A percentile compares a stretch with the other conserved stretches of the same genome.
phyloP scores from a whole-genome alignment of 1,140 invertebrate species.

The Rhopalosiphum maidis region DNA sequence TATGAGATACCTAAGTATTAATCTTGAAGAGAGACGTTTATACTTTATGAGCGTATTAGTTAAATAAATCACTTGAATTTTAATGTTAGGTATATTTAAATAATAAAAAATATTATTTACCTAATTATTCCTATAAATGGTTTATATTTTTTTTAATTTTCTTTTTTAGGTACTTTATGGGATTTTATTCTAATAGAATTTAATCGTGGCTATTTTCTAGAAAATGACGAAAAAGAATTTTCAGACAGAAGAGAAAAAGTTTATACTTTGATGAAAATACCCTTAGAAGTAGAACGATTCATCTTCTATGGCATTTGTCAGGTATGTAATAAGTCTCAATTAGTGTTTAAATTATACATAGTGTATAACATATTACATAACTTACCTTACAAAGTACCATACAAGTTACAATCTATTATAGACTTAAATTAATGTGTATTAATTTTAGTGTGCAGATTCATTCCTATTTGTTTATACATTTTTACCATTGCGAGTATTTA shows the following conservation, averaged over 20 bases:
- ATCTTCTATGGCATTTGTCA: constrained; percentile 96
- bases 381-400: not conserved
- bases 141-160: not conserved
- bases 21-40: too few species aligned
- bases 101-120: too few species aligned
- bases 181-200: constrained; percentile 87
- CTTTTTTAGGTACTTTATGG: constrained; percentile 65
- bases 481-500: constrained; percentile 87
- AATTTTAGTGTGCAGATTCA: constrained; percentile 87
- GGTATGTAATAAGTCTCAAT: constrained; percentile 61
- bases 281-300: constrained; percentile 90
- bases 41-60: too few species aligned
- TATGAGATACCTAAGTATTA: too few species aligned
- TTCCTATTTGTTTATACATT: constrained; percentile 98
- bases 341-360: not conserved
- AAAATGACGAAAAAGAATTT: constrained; percentile 93
- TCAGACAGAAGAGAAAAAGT: constrained; percentile 92
- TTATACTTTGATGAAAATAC: constrained; percentile 96
- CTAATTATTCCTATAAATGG: not conserved
- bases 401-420: not conserved
- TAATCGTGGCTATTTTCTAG: constrained; percentile 87
- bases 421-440: not conserved
- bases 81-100: too few species aligned
- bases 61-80: too few species aligned
- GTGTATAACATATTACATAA: not conserved